A percentile compares a stretch with the other conserved stretches of the same genome.
phyloP scores from a whole-genome alignment of 2,113 vertebrate species.

The Hypanus sabinus region DNA sequence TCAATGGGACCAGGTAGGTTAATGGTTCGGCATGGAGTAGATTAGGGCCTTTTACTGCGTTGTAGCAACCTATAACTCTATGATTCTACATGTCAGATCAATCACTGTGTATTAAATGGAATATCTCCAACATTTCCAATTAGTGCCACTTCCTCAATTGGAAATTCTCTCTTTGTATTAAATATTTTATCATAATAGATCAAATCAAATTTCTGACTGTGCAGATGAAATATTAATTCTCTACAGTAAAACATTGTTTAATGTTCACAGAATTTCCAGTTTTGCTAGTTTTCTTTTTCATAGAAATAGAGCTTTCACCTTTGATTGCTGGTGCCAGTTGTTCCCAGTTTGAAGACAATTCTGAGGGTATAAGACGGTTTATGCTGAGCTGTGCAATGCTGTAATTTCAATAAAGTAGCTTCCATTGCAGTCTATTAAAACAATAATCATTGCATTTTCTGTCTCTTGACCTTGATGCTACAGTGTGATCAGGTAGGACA shows the following conservation, averaged over 20 bases:
- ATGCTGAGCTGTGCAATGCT: background rate
- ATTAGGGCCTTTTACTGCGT: no score
- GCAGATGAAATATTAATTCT: no score
- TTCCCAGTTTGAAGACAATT: background rate
- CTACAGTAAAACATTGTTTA: no score
- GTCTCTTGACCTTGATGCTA: background rate
- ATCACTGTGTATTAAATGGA: background rate
- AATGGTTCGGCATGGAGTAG: no score
- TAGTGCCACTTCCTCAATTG: background rate
- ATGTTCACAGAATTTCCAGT: no score
- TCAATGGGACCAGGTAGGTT: no score
- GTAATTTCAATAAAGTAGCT: background rate
- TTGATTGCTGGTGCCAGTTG: background rate
- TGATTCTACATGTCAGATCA: background rate
- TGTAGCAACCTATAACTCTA: no score
- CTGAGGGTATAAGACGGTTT: background rate
- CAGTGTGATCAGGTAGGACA: background rate
- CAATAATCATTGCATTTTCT: background rate
- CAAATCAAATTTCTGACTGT: background rate
- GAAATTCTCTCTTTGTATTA: background rate
- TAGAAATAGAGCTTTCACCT: no score
- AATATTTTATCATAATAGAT: background rate
- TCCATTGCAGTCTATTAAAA: background rate
- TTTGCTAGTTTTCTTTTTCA: no score
- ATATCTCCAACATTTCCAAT: background rate